Evolutionary conservation across 1,140 invertebrate genomes (phyloP).

Genomic region (Paraescarpia echinospica): DNA sequence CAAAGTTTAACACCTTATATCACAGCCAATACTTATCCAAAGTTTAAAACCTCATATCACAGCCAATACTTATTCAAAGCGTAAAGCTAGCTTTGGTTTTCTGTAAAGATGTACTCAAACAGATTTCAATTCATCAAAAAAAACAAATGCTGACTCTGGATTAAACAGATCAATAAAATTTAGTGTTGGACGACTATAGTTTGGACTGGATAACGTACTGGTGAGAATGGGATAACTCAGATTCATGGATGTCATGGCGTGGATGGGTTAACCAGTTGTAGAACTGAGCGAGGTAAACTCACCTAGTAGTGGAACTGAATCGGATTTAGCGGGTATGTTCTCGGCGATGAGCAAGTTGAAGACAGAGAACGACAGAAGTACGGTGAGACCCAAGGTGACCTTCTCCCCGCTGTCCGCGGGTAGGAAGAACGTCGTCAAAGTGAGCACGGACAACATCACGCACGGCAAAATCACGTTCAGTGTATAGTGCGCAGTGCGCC

Average conservation of each 20-base stretch:
- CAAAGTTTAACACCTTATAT: no score
- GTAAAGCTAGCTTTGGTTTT: no score
- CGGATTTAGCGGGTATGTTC: slow-evolving; percentile 56
- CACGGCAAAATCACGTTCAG: slow-evolving; percentile 28
- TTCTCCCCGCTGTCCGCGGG: slow-evolving; percentile 57
- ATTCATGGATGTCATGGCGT: no score
- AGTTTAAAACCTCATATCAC: no score
- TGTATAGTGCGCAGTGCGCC: slow-evolving; percentile 21
- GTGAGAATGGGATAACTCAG: not conserved
- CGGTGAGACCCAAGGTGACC: slow-evolving; percentile 56
- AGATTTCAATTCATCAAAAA: no score
- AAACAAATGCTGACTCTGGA: no score
- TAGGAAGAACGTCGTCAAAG: slow-evolving; percentile 44
- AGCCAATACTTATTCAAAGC: no score
- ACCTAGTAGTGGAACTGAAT: slow-evolving; percentile 75
- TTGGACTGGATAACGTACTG: not conserved
- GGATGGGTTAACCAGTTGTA: not conserved
- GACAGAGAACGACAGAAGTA: slow-evolving; percentile 57
- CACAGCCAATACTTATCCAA: no score
- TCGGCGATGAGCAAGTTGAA: slow-evolving; percentile 58
- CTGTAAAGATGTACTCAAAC: no score
- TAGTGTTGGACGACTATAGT: not conserved
- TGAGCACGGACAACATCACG: slow-evolving; percentile 28
- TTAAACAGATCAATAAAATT: no score
- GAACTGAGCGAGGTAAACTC: slow-evolving; percentile 42